A percentile compares a stretch with the other conserved stretches of the same genome.
Conservation (phyloP, 2,797 vertebrate species). For the Enteromius treurensis region DNA sequence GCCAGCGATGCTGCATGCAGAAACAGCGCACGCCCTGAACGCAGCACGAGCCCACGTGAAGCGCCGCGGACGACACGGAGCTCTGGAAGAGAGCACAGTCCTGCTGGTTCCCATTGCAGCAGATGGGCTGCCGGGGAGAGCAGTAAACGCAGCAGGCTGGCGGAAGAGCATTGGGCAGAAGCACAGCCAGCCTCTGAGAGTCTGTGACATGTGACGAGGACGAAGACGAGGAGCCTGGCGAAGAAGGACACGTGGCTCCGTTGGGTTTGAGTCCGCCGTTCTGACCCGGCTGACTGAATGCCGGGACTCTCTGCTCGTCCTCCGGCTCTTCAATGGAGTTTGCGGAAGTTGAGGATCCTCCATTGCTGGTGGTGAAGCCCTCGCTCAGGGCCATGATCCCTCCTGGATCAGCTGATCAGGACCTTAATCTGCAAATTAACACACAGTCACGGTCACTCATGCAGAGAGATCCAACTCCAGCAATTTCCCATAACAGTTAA, state of each 20-base stretch:
- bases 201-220: constrained; percentile 73
- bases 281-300: constrained; percentile 53
- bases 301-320: background rate
- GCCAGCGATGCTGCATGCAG: constrained; percentile 87
- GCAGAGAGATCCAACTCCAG: background rate
- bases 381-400: constrained; percentile 86
- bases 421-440: constrained; percentile 10
- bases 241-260: constrained; percentile 76
- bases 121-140: constrained; percentile 81
- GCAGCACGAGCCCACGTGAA: constrained; percentile 80
- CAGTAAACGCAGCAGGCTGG: constrained; percentile 83
- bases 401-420: constrained; percentile 47
- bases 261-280: constrained; percentile 84
- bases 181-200: constrained; percentile 76
- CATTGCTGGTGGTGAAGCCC: constrained; percentile 74
- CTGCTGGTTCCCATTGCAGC: constrained; percentile 78
- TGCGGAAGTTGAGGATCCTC: constrained; percentile 66
- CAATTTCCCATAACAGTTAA: background rate
- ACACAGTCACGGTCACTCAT: background rate
- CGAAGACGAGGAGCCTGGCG: constrained; percentile 54
- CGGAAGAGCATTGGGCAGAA: constrained; percentile 59
- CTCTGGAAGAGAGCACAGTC: constrained; percentile 84
- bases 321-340: constrained; percentile 61
- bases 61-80: background rate
- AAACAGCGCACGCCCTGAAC: constrained; percentile 80